A percentile compares a stretch with the other conserved stretches of the same genome.
Evolutionary conservation across 2,113 vertebrate species (phyloP).

Genomic region (Chloropsis hardwickii): DNA sequence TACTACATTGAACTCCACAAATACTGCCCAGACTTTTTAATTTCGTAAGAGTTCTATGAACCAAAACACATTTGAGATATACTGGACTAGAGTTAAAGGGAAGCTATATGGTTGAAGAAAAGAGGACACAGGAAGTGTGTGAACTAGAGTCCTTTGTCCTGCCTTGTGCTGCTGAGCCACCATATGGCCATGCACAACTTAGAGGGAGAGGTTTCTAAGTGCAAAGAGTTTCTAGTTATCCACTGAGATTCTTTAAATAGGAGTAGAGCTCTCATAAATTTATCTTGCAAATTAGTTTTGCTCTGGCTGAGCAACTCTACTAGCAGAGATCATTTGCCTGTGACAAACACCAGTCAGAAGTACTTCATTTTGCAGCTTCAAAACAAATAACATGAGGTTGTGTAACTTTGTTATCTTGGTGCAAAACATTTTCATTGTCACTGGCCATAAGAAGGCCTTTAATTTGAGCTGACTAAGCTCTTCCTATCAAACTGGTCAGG

Average conservation of each 20-base stretch:
- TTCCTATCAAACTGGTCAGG: not conserved
- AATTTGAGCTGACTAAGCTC: not conserved
- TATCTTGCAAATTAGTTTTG: not conserved
- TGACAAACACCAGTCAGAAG: not conserved
- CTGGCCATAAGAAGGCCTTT: not conserved
- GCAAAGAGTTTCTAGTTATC: not conserved
- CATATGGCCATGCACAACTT: fast-evolving
- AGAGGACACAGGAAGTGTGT: not conserved
- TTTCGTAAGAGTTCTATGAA: not conserved
- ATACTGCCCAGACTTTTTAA: not conserved
- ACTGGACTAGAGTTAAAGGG: not conserved
- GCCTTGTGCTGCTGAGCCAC: fast-evolving
- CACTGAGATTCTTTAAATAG: not conserved
- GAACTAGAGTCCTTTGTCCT: not conserved
- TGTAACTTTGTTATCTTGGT: not conserved
- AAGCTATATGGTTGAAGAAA: not conserved
- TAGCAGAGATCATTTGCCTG: not conserved
- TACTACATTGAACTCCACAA: not conserved
- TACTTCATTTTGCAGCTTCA: not conserved
- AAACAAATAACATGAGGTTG: not conserved
- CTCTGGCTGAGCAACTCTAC: not conserved
- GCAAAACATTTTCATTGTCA: not conserved
- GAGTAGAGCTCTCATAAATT: not conserved
- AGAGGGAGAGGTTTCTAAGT: not conserved
- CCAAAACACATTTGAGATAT: not conserved